Evolutionary conservation across 2,888 invertebrate genomes (phyloP).

Genomic region (Anthophora plumipes): DNA sequence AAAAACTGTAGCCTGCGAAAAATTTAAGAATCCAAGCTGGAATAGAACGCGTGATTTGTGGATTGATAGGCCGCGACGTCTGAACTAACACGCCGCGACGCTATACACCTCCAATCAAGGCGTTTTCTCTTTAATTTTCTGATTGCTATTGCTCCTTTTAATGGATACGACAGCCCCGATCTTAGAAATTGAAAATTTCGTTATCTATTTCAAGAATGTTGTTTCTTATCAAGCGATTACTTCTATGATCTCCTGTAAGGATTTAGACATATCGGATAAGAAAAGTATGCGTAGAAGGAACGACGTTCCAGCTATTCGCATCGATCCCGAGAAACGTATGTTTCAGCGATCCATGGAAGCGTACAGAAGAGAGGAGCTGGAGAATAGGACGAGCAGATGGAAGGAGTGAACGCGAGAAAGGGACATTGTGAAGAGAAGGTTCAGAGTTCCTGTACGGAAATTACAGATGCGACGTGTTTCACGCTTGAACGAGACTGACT

Average conservation of each 20-base stretch:
- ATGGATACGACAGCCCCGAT: no score
- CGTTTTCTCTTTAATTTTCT: no score
- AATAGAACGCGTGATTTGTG: no score
- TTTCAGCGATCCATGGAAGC: conserved; percentile 32
- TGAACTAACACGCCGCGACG: no score
- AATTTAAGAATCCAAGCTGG: no score
- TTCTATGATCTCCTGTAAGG: not conserved
- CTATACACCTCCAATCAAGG: no score
- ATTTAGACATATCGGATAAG: conserved; percentile 4
- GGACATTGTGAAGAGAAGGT: conserved; percentile 52
- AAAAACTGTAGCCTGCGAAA: no score
- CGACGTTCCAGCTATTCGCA: conserved; percentile 31
- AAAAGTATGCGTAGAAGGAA: conserved; percentile 35
- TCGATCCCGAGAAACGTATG: conserved; percentile 50
- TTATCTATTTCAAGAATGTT: not conserved
- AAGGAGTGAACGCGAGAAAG: conserved; percentile 38
- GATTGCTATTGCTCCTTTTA: no score
- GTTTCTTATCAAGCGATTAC: not conserved
- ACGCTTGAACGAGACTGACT: conserved; percentile 68
- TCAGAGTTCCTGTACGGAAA: conserved; percentile 70
- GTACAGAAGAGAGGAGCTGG: conserved; percentile 13
- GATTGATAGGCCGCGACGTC: no score
- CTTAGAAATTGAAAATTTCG: no score
- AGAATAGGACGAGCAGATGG: conserved; percentile 39
- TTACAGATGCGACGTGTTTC: conserved; percentile 73